These are phyloP conservation scores for Drosophila repleta DNA, from an alignment of 1,140 invertebrate species.

Conservation along the genomic window DNA sequence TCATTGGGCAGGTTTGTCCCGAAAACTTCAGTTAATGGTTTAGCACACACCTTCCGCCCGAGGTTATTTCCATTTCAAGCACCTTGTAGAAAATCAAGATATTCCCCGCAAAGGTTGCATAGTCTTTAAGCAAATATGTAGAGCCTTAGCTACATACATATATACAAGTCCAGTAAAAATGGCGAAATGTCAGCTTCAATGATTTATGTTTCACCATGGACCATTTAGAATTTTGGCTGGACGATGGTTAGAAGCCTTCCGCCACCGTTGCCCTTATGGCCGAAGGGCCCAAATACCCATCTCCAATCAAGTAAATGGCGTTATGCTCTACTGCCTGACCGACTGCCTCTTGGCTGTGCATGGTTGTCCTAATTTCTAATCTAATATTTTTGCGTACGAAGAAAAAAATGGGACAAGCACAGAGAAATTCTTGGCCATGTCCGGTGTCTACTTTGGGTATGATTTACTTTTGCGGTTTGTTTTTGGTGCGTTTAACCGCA, in stretches of 20 bases:
- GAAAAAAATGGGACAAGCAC: slow-evolving; percentile 23
- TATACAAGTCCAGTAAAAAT: slow-evolving; percentile 63
- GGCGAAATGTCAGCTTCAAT: slow-evolving; percentile 81
- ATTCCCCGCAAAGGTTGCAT: slow-evolving; percentile 37
- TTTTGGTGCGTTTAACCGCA: slow-evolving; percentile 82
- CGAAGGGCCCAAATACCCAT: slow-evolving; percentile 15
- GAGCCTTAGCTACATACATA: slow-evolving; percentile 52
- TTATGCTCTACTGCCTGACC: slow-evolving; percentile 66
- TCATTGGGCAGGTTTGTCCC: not conserved
- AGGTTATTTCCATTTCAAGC: slow-evolving; percentile 7
- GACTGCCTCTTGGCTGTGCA: slow-evolving; percentile 37
- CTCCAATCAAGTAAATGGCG: slow-evolving; percentile 57
- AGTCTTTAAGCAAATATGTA: slow-evolving; percentile 3
- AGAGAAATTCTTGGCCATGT: slow-evolving; percentile 64
- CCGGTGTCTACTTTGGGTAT: slow-evolving; percentile 70
- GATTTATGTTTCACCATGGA: slow-evolving; percentile 81
- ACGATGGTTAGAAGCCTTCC: slow-evolving; percentile 49
- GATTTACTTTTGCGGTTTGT: slow-evolving; percentile 81
- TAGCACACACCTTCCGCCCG: slow-evolving; percentile 8
- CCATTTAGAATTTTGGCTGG: slow-evolving; percentile 72
- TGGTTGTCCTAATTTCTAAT: slow-evolving; percentile 80
- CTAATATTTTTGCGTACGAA: slow-evolving; percentile 77
- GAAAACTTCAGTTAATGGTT: slow-evolving; percentile 15
- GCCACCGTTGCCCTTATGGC: not conserved
- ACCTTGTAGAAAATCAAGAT: slow-evolving; percentile 28